Percentiles rank a stretch among this genome's conserved stretches.
These are phyloP conservation scores for Diachasma alloeum DNA, from an alignment of 1,140 invertebrate genomes.

Conservation along the genomic window DNA sequence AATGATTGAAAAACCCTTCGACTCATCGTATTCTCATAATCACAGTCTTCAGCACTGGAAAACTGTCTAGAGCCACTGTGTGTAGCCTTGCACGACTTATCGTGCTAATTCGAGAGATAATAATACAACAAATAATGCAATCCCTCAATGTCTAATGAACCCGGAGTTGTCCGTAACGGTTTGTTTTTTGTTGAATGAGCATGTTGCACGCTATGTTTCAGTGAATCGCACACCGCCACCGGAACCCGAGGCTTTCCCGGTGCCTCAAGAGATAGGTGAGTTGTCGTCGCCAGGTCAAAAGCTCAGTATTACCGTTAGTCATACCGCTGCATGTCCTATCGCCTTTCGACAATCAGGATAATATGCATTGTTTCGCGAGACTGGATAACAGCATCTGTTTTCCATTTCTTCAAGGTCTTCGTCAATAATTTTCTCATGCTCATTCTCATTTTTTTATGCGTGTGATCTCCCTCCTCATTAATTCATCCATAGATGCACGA, in stretches of 20 bases:
- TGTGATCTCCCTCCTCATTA: background rate
- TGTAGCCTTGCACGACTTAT: background rate
- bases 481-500: background rate
- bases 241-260: conserved; percentile 59
- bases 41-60: background rate
- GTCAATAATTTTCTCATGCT: background rate
- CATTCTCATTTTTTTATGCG: background rate
- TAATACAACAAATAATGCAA: conserved; percentile 25
- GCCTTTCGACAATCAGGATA: background rate
- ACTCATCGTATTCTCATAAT: background rate
- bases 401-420: background rate
- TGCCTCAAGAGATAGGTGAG: conserved; percentile 62
- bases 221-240: conserved; percentile 63
- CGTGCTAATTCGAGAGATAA: background rate
- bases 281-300: conserved; percentile 22
- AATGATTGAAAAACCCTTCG: background rate
- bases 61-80: background rate
- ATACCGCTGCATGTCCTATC: conserved; percentile 9
- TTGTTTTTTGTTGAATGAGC: conserved; percentile 53
- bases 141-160: conserved; percentile 32
- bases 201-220: conserved; percentile 65
- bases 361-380: background rate
- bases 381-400: background rate
- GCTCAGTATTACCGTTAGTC: background rate
- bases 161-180: conserved; percentile 29